Percentiles rank a stretch among this genome's conserved stretches.
Evolutionary conservation across 1,140 invertebrate genomes (phyloP).

Genomic region (Zaprionus ornatus): DNA sequence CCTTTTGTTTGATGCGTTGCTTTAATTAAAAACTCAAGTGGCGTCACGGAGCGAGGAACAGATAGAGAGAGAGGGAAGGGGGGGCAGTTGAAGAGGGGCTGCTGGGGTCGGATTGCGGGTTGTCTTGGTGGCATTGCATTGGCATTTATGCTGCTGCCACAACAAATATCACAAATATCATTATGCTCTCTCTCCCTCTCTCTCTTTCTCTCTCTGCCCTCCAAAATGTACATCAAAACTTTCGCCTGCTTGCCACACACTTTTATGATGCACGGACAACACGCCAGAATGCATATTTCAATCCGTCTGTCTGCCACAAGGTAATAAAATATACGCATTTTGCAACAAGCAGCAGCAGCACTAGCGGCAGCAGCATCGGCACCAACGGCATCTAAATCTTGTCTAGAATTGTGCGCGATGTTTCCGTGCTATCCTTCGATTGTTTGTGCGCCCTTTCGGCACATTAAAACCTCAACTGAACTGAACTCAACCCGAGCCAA

Average conservation of each 20-base stretch:
- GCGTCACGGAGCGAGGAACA: conserved; percentile 38
- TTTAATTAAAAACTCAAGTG: conserved; percentile 82
- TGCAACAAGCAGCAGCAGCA: conserved; percentile 51
- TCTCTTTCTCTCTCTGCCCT: background rate
- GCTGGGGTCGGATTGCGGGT: background rate
- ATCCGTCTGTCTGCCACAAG: conserved; percentile 58
- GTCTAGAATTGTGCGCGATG: conserved; percentile 59
- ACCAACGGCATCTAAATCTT: conserved; percentile 68
- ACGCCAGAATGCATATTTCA: conserved; percentile 78
- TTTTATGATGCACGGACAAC: conserved; percentile 53
- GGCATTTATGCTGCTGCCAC: conserved; percentile 42
- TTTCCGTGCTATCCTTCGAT: conserved; percentile 63
- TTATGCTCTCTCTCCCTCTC: conserved; percentile 11
- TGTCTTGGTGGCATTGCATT: conserved; percentile 14
- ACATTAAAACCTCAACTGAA: conserved; percentile 66
- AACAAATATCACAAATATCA: conserved; percentile 41
- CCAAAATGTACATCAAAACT: conserved; percentile 40
- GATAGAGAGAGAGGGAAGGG: background rate
- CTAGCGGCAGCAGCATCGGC: conserved; percentile 47
- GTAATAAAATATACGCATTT: conserved; percentile 77
- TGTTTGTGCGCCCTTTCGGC: conserved; percentile 65
- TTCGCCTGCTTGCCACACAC: conserved; percentile 38
- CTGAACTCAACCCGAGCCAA: conserved; percentile 25
- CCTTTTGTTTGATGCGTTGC: conserved; percentile 70
- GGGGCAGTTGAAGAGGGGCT: background rate